Evolutionary conservation across 2,888 invertebrate species (phyloP), one percentile per base, ranked within the genome.

Genomic region (Exephanes ischioxanthus): DNA sequence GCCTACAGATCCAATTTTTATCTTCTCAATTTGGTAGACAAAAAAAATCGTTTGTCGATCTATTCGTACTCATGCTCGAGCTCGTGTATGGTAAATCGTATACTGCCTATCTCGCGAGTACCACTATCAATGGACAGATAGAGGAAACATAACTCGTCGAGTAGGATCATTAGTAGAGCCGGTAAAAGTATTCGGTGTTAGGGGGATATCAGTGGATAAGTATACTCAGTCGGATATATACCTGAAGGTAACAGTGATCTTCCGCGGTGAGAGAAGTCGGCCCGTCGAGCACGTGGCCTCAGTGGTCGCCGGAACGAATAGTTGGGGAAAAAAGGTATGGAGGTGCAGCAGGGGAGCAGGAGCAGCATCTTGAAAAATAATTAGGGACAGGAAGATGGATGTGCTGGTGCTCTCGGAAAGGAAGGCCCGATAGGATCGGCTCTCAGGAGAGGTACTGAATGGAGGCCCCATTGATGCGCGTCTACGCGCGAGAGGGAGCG

Each of bases 381-480:
- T 94, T 94, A 94, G 93, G 92, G 91, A 90, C 91, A 92, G 91
- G 91, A 94, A 93, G 93, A 94, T 94, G 93, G 93, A 94, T 93
- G 93, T 84, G 71, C 76, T 58, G 75, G 80, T 67, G 58, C 78
- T 68, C 72, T 68, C 72, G 68, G 79, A 75, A 86, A 84, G 83
- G 82, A 83, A 77, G 82, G 45, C 53, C 77, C 84, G 89, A 89
- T 89, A 89, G 88, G 86, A 89, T 83, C 84, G 85, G 86, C 45
- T 48, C 45, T 73, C 80, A 51, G 83, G 80, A 67, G 72, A 85
- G 83, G 83, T 90, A 30, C 90, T 92, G 93, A 93, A 93, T 93
- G 93, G 92, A 92, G 86, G 79, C 37, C 90, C 91, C 93, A 92
- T 92, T 92, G 92, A 93, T 91, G 92, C 90, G 83, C 86, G 90